Conservation (phyloP, 1,140 invertebrate species). For the Macrostomum lignano region DNA sequence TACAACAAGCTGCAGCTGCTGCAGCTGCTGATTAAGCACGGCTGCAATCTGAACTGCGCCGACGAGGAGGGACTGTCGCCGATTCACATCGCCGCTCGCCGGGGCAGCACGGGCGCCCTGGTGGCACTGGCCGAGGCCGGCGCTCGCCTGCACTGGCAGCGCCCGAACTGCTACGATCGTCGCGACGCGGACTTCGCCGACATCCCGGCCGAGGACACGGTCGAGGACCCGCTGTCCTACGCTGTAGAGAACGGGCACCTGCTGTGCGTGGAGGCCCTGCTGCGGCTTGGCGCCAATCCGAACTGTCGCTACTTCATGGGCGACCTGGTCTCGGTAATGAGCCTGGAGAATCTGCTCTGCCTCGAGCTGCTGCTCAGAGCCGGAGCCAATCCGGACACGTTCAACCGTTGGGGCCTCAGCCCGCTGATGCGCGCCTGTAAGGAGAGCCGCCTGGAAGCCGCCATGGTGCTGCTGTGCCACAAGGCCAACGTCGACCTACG, state of each 20-base stretch:
- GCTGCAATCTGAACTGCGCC: no score
- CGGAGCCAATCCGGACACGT: slow-evolving; percentile 51
- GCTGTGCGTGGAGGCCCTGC: slow-evolving; percentile 35
- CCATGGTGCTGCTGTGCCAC: slow-evolving; percentile 46
- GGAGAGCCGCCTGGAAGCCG: slow-evolving; percentile 21
- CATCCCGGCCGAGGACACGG: no score
- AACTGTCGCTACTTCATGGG: slow-evolving; percentile 46
- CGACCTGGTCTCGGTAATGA: slow-evolving; percentile 52
- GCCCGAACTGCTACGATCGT: no score
- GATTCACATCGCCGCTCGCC: no score
- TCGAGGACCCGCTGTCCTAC: slow-evolving; percentile 45
- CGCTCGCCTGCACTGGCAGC: no score
- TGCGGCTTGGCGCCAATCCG: slow-evolving; percentile 39
- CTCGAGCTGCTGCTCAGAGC: slow-evolving; percentile 45
- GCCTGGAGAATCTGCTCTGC: slow-evolving; percentile 41
- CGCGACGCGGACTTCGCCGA: no score
- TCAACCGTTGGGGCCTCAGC: slow-evolving; percentile 41
- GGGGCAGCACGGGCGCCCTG: no score
- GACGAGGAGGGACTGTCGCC: no score
- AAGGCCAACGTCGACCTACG: slow-evolving; percentile 42
- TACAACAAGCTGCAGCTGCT: no score
- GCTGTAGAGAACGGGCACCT: slow-evolving; percentile 57
- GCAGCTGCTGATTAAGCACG: no score
- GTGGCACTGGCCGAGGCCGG: no score
- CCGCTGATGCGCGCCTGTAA: slow-evolving; percentile 40